A percentile compares a stretch with the other conserved stretches of the same genome.
phyloP scores from a whole-genome alignment of 2,797 vertebrate species.

The Cirrhinus mrigala region DNA sequence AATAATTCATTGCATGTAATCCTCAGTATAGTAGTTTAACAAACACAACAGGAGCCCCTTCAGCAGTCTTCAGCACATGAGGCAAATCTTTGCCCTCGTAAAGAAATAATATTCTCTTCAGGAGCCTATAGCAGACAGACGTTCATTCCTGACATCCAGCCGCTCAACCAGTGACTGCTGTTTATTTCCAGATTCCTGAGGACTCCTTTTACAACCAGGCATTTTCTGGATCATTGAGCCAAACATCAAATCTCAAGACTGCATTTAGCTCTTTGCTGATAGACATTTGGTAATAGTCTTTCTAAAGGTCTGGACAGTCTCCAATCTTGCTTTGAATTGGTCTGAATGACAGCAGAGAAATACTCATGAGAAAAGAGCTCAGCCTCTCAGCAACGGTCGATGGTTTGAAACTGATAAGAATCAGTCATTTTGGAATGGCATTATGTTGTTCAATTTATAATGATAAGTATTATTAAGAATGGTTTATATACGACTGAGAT shows the following conservation, averaged over 20 bases:
- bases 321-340: conserved; percentile 18
- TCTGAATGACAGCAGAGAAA: conserved; percentile 17
- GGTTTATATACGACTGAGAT: background rate
- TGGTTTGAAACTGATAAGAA: background rate
- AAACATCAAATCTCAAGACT: background rate
- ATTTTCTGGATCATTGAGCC: conserved; percentile 17
- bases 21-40: conserved; percentile 11
- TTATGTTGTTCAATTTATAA: conserved; percentile 2
- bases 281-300: conserved; percentile 2
- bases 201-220: background rate
- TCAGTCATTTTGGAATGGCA: background rate
- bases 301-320: conserved; percentile 19
- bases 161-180: background rate
- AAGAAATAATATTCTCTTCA: background rate
- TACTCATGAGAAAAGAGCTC: conserved; percentile 5
- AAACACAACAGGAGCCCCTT: background rate
- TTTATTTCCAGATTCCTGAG: background rate
- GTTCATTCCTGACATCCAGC: background rate
- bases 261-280: conserved; percentile 12
- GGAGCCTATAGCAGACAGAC: background rate
- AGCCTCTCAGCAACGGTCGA: background rate
- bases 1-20: conserved; percentile 19
- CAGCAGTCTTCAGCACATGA: background rate
- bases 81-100: background rate
- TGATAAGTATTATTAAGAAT: background rate